Evolutionary conservation across 2,888 invertebrate species (phyloP), one percentile per base, ranked within the genome.

Genomic region (Lycia hirtaria): DNA sequence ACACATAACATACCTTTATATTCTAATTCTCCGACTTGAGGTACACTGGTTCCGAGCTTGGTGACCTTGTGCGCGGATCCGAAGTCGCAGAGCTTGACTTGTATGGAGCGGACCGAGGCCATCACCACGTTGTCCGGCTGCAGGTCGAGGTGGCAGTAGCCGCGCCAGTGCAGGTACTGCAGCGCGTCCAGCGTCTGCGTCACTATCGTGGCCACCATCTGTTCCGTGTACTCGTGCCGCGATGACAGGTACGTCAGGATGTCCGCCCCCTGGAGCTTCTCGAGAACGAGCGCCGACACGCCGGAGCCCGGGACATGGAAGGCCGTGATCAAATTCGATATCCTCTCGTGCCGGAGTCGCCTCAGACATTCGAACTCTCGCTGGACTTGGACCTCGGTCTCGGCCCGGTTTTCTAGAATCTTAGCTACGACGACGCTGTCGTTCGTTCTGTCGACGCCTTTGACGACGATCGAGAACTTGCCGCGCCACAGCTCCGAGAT

Each of bases 51-150:
- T 0, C 97, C 97, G 52, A 97, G 85, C 83, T 96, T 96, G 32
- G 95, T 95, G 2, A 98, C 96, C 72, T 93, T 94, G 71, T 96
- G 96, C 1, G 98, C 96, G 4, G 96, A 95, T 0, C 98, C 98
- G 79, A 99, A 96, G 87, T 99, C 99, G 4, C 98, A 95, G 40
- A 99, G 87, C 85, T 98, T 99, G 1, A 99, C 94, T 83, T 97
- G 96, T 6, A 96, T 94, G 0, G 96, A 95, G 66, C 98, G 93
- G 12, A 97, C 95, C 0, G 96, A 95, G 0, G 96, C 95, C 96
- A 99, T 97, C 2, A 98, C 97, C 19, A 99, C 94, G 84, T 99
- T 99, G 79, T 98, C 98, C 0, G 99, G 99, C 83, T 99, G 97
- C 44, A 98, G 92, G 81, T 98, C 96, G 61, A 98, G 88, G 82